These are phyloP conservation scores for Anguilla pacifica DNA, from an alignment of 2,797 vertebrate species.

Conservation along the genomic window DNA sequence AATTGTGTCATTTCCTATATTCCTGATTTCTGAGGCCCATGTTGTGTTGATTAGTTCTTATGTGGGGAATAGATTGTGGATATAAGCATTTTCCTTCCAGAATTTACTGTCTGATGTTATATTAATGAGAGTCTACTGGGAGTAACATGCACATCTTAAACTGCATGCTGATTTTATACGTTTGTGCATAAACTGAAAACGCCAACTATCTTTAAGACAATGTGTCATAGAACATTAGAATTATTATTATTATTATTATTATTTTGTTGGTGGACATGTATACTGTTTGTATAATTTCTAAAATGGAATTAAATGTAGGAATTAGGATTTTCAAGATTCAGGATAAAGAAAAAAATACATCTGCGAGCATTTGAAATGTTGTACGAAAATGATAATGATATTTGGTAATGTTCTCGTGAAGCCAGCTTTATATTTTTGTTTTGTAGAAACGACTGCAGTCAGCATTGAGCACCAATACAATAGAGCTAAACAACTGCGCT, in stretches of 20 bases:
- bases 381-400: neutral
- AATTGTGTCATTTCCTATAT: neutral
- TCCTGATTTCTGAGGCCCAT: neutral
- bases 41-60: neutral
- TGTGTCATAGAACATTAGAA: neutral
- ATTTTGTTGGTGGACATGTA: neutral
- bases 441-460: neutral
- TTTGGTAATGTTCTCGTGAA: neutral
- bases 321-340: neutral
- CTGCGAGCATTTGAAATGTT: neutral
- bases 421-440: neutral
- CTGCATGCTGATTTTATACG: neutral
- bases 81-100: neutral
- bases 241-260: neutral
- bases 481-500: constrained; percentile 8
- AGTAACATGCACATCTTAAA: neutral
- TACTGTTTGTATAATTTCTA: no score
- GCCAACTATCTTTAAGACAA: neutral
- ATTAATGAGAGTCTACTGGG: neutral
- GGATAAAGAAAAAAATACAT: neutral
- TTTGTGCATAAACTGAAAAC: neutral
- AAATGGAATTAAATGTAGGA: no score
- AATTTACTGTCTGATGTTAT: neutral
- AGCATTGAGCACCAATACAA: neutral
- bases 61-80: neutral